Evolutionary conservation across 2,888 invertebrate genomes (phyloP).

Genomic region (Patella depressa): DNA sequence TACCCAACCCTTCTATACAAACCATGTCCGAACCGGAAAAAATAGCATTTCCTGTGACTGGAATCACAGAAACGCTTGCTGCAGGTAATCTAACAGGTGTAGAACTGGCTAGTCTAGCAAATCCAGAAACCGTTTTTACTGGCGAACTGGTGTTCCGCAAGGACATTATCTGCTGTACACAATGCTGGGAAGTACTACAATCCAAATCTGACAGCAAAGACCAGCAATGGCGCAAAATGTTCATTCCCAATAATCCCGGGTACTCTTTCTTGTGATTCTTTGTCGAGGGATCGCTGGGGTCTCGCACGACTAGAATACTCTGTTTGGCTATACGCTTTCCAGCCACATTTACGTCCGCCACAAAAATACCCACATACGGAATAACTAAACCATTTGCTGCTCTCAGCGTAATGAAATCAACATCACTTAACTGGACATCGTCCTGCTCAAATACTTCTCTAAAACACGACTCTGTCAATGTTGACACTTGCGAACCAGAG

Average conservation of each 20-base stretch:
- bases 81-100: slow-evolving; percentile 8
- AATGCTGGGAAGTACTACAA: neutral
- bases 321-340: neutral
- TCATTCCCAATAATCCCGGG: slow-evolving; percentile 2
- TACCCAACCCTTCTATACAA: neutral
- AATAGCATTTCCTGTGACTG: slow-evolving; percentile 14
- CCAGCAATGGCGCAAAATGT: neutral
- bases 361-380: neutral
- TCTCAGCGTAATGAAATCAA: neutral
- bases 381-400: slow-evolving; percentile 2
- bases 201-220: neutral
- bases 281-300: neutral
- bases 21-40: neutral
- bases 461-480: neutral
- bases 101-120: neutral
- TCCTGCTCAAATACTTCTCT: neutral
- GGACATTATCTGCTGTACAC: neutral
- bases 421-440: slow-evolving; percentile 6
- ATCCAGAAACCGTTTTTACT: neutral
- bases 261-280: neutral
- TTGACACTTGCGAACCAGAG: too few relatives aligned
- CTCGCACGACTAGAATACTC: neutral
- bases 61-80: slow-evolving; percentile 13
- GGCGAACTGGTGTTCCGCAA: neutral
- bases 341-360: neutral